Percentiles rank a stretch among this genome's conserved stretches.
phyloP scores from a whole-genome alignment of 2,797 vertebrate species.

The Cyprinodon diabolis region DNA sequence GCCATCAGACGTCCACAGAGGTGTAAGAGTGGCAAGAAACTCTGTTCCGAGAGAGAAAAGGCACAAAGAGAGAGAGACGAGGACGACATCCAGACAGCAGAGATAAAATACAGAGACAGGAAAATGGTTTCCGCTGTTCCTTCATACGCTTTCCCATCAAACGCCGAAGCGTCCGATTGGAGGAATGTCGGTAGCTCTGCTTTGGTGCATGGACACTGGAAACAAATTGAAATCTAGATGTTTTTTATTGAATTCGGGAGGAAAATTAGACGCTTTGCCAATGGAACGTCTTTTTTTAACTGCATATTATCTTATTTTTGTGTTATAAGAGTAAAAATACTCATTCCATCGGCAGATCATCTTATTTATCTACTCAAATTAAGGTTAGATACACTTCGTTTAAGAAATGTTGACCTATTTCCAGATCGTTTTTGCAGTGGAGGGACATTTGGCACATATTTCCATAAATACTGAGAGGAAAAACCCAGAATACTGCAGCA shows the following conservation, averaged over 20 bases:
- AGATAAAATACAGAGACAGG: not conserved
- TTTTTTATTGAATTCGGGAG: too few species aligned
- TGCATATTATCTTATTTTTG: too few species aligned
- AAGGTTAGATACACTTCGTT: too few species aligned
- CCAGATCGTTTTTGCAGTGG: not conserved
- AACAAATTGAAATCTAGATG: too few species aligned
- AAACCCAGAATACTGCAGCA: not conserved
- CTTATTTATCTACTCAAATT: too few species aligned
- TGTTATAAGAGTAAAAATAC: too few species aligned
- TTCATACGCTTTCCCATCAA: not conserved
- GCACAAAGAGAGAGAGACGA: constrained; percentile 19
- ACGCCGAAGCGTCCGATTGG: not conserved
- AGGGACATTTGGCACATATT: constrained; percentile 8
- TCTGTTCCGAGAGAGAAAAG: constrained; percentile 36
- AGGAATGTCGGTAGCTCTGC: constrained; percentile 6
- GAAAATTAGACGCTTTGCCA: too few species aligned
- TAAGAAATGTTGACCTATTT: too few species aligned
- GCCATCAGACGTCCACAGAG: not conserved
- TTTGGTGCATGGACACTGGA: constrained; percentile 5
- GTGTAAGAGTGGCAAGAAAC: constrained; percentile 8
- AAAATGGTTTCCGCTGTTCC: not conserved
- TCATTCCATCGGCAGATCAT: too few species aligned
- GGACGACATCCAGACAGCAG: constrained; percentile 7
- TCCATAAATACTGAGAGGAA: not conserved
- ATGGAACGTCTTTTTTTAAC: too few species aligned